Evolutionary conservation across 2,797 vertebrate genomes (phyloP).

Genomic region (Urophycis tenuis): DNA sequence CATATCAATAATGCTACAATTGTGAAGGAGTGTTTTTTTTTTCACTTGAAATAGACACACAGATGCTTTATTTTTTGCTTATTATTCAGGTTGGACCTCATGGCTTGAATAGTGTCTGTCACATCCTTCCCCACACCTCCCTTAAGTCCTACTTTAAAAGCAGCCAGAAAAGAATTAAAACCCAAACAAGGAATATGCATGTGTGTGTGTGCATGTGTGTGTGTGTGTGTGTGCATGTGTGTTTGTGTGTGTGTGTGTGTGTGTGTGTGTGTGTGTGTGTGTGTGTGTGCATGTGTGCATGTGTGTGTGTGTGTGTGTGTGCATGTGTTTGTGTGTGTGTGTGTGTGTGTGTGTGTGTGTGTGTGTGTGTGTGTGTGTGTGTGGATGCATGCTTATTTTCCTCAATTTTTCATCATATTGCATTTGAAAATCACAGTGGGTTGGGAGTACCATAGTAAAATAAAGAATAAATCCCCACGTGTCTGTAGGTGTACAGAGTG

Average conservation of each 20-base stretch:
- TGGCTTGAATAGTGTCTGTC: slow-evolving; percentile 1
- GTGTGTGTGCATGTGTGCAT: not conserved
- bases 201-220: too few relatives aligned
- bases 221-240: not conserved
- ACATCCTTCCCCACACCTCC: not conserved
- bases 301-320: not conserved
- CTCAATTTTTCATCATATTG: not conserved
- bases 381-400: not conserved
- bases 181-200: not conserved
- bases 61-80: not conserved
- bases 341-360: slow-evolving; percentile 1
- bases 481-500: not conserved
- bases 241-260: not conserved
- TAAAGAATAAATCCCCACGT: not conserved
- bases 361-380: not conserved
- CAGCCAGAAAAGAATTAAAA: not conserved
- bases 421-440: not conserved
- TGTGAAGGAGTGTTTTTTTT: not conserved
- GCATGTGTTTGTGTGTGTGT: not conserved
- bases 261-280: not conserved
- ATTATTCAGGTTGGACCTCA: not conserved
- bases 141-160: slow-evolving; percentile 3
- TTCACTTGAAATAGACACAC: not conserved
- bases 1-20: too few relatives aligned
- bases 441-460: not conserved